Evolutionary conservation across 2,888 invertebrate genomes (phyloP).

Genomic region (Amphipyra berbera): DNA sequence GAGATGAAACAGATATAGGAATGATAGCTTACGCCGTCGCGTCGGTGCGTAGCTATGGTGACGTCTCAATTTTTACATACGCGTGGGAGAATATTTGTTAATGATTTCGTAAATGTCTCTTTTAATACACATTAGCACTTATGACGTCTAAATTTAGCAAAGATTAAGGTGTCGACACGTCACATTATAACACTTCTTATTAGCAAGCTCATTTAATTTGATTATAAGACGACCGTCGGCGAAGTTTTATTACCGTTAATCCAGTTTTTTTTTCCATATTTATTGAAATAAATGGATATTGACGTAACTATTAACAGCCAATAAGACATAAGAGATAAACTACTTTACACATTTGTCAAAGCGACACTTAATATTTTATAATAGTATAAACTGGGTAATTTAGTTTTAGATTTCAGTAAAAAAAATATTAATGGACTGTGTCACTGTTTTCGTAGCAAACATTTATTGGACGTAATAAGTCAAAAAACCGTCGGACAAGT

Average conservation of each 20-base stretch:
- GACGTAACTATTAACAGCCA: constrained; percentile 54
- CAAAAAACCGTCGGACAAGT: constrained; percentile 21
- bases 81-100: constrained; percentile 42
- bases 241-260: constrained; percentile 54
- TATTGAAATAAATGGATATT: constrained; percentile 57
- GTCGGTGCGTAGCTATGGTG: constrained; percentile 31
- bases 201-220: constrained; percentile 46
- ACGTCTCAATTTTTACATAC: constrained; percentile 37
- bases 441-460: constrained; percentile 24
- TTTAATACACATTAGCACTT: constrained; percentile 56
- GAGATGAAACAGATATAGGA: constrained; percentile 49
- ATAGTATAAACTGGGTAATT: constrained; percentile 46
- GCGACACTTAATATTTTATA: constrained; percentile 59
- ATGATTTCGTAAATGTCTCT: constrained; percentile 43
- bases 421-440: constrained; percentile 42
- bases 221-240: constrained; percentile 36
- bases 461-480: constrained; percentile 42
- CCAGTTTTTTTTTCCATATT: constrained; percentile 52
- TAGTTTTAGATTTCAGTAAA: constrained; percentile 11
- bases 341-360: constrained; percentile 59
- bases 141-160: constrained; percentile 45
- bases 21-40: constrained; percentile 34
- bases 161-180: constrained; percentile 45
- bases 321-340: constrained; percentile 50
- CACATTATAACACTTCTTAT: constrained; percentile 53